Conservation (phyloP, 2,797 vertebrate genomes). For the Heliangelus exortis region DNA sequence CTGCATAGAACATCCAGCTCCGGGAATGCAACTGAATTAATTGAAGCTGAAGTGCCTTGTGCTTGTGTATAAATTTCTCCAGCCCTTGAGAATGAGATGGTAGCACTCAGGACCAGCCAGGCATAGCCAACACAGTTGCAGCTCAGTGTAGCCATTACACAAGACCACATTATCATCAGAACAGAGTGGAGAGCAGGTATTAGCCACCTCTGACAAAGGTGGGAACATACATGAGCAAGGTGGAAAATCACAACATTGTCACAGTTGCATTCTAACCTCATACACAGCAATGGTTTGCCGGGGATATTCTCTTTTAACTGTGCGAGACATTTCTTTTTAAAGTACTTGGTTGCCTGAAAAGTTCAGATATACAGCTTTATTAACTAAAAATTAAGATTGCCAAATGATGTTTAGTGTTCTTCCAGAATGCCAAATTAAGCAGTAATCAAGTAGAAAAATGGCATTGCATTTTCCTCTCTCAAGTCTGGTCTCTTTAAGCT, state of each 20-base stretch:
- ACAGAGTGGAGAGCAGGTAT: not conserved
- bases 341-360: not conserved
- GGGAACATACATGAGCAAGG: accelerated
- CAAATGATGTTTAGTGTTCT: not conserved
- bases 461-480: not conserved
- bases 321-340: not conserved
- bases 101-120: not conserved
- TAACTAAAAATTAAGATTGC: not conserved
- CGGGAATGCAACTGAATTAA: not conserved
- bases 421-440: not conserved
- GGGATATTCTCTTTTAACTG: not conserved
- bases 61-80: not conserved
- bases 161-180: not conserved
- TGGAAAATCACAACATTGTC: not conserved
- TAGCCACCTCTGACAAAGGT: not conserved
- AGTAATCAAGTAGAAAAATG: not conserved
- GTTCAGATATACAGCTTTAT: not conserved
- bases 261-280: not conserved
- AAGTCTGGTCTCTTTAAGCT: not conserved
- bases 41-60: not conserved
- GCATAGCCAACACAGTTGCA: not conserved
- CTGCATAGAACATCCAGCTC: not conserved
- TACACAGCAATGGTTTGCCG: not conserved
- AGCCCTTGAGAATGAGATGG: not conserved
- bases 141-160: not conserved